Conservation (phyloP, 1,140 invertebrate genomes). For the Chrysoperla carnea region DNA sequence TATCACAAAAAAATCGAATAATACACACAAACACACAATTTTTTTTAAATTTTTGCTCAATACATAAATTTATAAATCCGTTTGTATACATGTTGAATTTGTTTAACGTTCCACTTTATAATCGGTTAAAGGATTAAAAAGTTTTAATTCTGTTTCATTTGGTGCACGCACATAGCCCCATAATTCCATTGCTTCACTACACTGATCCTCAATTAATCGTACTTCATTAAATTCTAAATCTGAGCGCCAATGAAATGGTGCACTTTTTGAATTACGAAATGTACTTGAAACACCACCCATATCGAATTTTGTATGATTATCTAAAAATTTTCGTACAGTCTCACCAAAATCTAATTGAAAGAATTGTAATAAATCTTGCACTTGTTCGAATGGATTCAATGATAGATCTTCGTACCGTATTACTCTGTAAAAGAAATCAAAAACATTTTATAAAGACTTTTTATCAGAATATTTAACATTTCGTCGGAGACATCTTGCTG, state of each 20-base stretch:
- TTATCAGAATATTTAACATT: too few relatives aligned
- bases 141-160: conserved; percentile 30
- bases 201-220: conserved; percentile 40
- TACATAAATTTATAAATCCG: too few relatives aligned
- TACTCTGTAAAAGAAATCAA: conserved; percentile 32
- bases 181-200: conserved; percentile 52
- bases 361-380: conserved; percentile 55
- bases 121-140: conserved; percentile 33
- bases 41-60: too few relatives aligned
- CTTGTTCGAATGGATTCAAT: conserved; percentile 48
- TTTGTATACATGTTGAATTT: background rate
- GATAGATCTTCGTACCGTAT: conserved; percentile 75
- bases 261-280: conserved; percentile 59
- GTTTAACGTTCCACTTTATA: conserved; percentile 13
- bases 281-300: conserved; percentile 68
- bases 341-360: conserved; percentile 53
- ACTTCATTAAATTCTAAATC: conserved; percentile 54
- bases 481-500: too few relatives aligned
- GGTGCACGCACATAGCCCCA: conserved; percentile 56
- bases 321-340: conserved; percentile 51
- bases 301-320: conserved; percentile 62
- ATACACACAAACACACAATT: too few relatives aligned
- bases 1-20: too few relatives aligned
- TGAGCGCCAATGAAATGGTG: conserved; percentile 69
- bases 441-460: background rate